Percentiles rank a stretch among this genome's conserved stretches.
Conservation (phyloP, 2,797 vertebrate species). For the Hypotaenidia okinawae region DNA sequence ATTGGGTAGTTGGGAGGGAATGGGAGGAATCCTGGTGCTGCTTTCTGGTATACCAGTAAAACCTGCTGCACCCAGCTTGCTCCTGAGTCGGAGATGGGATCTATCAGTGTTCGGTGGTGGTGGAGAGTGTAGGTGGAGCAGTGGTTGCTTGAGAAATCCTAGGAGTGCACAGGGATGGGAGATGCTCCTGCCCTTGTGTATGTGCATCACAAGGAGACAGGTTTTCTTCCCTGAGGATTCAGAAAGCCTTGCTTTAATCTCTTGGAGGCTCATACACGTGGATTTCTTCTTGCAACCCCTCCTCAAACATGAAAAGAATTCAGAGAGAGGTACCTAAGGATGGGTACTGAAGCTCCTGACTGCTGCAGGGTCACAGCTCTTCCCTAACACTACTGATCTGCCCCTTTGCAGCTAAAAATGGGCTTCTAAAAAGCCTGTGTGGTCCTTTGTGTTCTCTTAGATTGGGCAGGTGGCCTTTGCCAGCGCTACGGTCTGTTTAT, state of each 20-base stretch:
- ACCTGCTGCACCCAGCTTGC: neutral
- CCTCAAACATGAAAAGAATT: no score
- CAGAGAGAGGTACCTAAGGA: neutral
- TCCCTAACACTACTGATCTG: accelerated
- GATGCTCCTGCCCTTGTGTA: neutral
- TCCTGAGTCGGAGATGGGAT: neutral
- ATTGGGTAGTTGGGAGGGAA: neutral
- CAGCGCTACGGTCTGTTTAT: neutral
- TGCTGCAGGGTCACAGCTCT: accelerated
- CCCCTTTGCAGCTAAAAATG: neutral
- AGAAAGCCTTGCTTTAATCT: neutral
- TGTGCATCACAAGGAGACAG: neutral
- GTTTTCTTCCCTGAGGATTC: neutral
- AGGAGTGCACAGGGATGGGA: neutral
- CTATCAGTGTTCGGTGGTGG: accelerated
- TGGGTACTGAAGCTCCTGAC: neutral
- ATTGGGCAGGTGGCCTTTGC: neutral
- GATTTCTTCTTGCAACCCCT: neutral
- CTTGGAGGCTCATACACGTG: neutral
- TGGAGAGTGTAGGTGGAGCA: neutral
- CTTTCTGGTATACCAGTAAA: neutral
- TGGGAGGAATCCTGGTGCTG: neutral
- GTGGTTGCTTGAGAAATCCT: neutral
- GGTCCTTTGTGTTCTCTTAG: neutral
- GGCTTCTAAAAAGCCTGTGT: neutral